Base-by-base conservation (phyloP, 2,888 invertebrate genomes). In the Pollenia labialis region DNA sequence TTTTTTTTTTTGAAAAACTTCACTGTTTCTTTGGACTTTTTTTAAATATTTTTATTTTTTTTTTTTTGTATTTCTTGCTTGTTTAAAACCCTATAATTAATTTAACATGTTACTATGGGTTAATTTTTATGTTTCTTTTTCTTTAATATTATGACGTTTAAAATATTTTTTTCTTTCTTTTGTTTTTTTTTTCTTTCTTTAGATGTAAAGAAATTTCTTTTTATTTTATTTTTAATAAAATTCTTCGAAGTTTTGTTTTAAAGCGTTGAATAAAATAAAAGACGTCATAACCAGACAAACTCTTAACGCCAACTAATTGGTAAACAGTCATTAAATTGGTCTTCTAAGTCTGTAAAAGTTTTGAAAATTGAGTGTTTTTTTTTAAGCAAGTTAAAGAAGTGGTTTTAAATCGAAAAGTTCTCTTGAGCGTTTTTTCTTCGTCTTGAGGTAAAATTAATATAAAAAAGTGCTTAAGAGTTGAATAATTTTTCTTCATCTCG, bases 261-360 rank as follows among this genome's bases (percentile, higher is more conserved):
- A 81, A 81, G 79, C 85, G 79, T 54, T 54, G 50, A 72, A 56
- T 12, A 16, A 0, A 50, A 79, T 6, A 84, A 64, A 32, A 68
- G 84, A 87, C 87, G 68, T 87, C 81, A 56, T 81, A 62, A 7
- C 68, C 48, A 74, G 72, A 52, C 81, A 74, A 85, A 74, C 85
- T 87, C 81, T 85, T 56, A 74, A 62, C 72, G 74, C 72, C 32
- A 77, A 87, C 87, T 87, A 69, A 77, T 77, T 66, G 81, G 10
- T 77, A 81, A 68, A 64, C 23, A 56, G 52, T 54, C 77, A 52
- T 77, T 58, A 77, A 81, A 68, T 69, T 84, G 62, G 62, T 50
- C 44, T 74, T 84, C 68, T 77, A 74, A 62, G 50, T 4, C 44
- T 46, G 46, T 9, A 4, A 32, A 32, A 32, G 32, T 32, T 32